These are phyloP conservation scores for Palloptera scutellata DNA, from an alignment of 2,888 invertebrate genomes.

Conservation along the genomic window DNA sequence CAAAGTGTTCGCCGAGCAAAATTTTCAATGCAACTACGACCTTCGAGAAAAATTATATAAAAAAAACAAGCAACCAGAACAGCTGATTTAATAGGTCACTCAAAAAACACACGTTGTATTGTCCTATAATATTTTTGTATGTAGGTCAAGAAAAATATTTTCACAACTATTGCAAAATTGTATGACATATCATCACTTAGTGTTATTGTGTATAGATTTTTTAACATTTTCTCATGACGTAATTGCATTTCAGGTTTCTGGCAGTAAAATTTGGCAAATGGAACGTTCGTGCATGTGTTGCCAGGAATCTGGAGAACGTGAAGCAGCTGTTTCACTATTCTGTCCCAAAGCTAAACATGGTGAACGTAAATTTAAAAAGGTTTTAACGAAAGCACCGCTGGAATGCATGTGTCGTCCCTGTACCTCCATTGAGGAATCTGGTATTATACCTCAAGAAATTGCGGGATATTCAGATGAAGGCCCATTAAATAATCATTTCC, in stretches of 20 bases:
- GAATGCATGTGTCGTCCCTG: conserved; percentile 96
- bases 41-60: no score
- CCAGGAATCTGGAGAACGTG: conserved; percentile 91
- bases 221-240: no score
- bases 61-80: no score
- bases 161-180: no score
- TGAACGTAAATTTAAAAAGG: conserved; percentile 85
- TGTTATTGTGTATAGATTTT: no score
- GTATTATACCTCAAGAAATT: conserved; percentile 89
- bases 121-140: no score
- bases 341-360: conserved; percentile 90
- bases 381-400: conserved; percentile 89
- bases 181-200: no score
- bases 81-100: no score
- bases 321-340: conserved; percentile 85
- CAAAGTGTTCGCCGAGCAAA: no score
- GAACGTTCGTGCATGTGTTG: conserved; percentile 95
- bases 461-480: conserved; percentile 86
- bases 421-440: conserved; percentile 85
- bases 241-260: conserved; percentile 75
- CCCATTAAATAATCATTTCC: conserved; percentile 80
- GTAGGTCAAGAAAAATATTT: no score
- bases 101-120: no score
- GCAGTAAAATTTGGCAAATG: conserved; percentile 96
- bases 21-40: no score